Evolutionary conservation across 2,797 vertebrate genomes (phyloP).

Genomic region (Oreochromis mossambicus): DNA sequence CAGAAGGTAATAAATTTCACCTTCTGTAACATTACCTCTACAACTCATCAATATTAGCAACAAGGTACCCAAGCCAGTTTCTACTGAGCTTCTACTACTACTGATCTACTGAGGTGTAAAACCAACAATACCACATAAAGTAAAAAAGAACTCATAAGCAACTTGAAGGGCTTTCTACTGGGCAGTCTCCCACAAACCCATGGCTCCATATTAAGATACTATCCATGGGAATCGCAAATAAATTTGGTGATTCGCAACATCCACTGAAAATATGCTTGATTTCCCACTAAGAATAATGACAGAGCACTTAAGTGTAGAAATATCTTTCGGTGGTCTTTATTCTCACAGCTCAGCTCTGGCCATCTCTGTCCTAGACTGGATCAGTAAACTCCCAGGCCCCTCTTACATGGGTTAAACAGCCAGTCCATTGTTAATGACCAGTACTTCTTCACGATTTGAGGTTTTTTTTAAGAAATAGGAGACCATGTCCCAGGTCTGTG

Average conservation of each 20-base stretch:
- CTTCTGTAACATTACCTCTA: background rate
- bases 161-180: background rate
- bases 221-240: background rate
- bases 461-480: background rate
- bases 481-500: too few species aligned
- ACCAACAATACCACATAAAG: background rate
- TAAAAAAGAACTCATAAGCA: background rate
- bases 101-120: background rate
- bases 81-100: background rate
- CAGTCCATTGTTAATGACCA: background rate
- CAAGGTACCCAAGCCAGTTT: fast-evolving
- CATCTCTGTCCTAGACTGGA: background rate
- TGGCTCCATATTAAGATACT: background rate
- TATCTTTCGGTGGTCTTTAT: too few species aligned
- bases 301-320: background rate
- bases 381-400: background rate
- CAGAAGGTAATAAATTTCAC: background rate
- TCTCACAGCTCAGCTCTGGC: background rate
- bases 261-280: background rate
- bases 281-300: background rate
- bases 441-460: background rate
- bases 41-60: background rate
- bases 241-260: background rate
- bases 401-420: background rate
- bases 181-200: background rate